These are phyloP conservation scores for Leptarthrus brevirostris DNA, from an alignment of 2,888 invertebrate species.

Conservation along the genomic window DNA sequence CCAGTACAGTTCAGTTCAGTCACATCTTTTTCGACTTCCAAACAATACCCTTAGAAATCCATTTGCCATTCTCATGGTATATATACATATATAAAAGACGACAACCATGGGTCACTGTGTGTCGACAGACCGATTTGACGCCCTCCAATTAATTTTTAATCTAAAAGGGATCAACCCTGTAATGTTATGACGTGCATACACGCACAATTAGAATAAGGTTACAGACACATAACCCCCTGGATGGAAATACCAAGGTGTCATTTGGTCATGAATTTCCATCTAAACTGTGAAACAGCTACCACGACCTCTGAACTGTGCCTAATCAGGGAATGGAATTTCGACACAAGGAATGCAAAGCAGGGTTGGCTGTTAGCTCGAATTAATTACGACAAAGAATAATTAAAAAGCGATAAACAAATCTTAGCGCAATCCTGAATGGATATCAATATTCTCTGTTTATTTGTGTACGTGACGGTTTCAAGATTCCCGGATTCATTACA, in stretches of 20 bases:
- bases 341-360: background rate
- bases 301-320: background rate
- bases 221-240: slow-evolving; percentile 14
- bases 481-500: background rate
- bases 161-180: slow-evolving; percentile 27
- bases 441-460: slow-evolving; percentile 9
- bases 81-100: background rate
- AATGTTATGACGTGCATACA: slow-evolving; percentile 37
- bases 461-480: slow-evolving; percentile 8
- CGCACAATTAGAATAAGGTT: slow-evolving; percentile 24
- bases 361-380: background rate
- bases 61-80: background rate
- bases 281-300: background rate
- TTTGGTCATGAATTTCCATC: background rate
- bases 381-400: slow-evolving; percentile 13
- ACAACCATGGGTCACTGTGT: slow-evolving; percentile 2
- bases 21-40: background rate
- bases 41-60: background rate
- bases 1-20: background rate
- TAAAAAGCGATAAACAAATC: slow-evolving; percentile 34
- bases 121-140: slow-evolving; percentile 17
- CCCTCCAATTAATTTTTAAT: slow-evolving; percentile 38
- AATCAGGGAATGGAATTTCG: slow-evolving; percentile 1
- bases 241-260: background rate
- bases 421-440: background rate